phyloP scores from a whole-genome alignment of 2,113 vertebrate genomes.

The Nestor notabilis region DNA sequence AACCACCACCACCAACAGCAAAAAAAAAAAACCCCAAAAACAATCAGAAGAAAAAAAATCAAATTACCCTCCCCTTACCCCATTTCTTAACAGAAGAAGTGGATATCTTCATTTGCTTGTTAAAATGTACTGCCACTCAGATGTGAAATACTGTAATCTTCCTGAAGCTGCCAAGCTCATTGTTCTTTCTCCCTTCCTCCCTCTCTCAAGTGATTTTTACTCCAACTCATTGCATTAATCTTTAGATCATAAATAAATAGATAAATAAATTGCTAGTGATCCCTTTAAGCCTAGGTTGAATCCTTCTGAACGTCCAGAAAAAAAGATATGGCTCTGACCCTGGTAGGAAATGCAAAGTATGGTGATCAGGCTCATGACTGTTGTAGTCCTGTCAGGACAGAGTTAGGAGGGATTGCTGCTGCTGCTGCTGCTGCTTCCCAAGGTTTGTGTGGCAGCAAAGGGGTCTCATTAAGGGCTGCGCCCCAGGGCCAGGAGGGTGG shows the following conservation, averaged over 20 bases:
- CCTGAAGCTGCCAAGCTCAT: background rate
- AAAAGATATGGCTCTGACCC: background rate
- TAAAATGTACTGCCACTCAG: background rate
- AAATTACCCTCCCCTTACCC: background rate
- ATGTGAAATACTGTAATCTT: background rate
- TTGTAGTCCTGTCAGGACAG: background rate
- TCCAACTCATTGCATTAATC: background rate
- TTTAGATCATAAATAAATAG: background rate
- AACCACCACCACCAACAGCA: background rate
- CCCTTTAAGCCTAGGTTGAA: background rate
- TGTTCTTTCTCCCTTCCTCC: background rate
- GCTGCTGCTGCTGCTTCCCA: background rate
- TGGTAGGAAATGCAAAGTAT: background rate
- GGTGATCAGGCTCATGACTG: background rate
- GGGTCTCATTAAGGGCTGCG: background rate
- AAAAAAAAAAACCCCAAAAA: background rate
- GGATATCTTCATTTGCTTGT: background rate
- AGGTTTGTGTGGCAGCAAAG: fast-evolving
- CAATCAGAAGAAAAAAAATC: background rate
- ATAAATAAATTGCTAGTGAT: too few species aligned
- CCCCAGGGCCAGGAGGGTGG: background rate
- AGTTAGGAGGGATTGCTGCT: background rate
- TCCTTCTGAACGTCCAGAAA: background rate
- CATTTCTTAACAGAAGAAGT: background rate
- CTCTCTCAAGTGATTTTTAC: background rate